phyloP scores from a whole-genome alignment of 2,113 vertebrate species.

The Pomatorhinus ruficollis region DNA sequence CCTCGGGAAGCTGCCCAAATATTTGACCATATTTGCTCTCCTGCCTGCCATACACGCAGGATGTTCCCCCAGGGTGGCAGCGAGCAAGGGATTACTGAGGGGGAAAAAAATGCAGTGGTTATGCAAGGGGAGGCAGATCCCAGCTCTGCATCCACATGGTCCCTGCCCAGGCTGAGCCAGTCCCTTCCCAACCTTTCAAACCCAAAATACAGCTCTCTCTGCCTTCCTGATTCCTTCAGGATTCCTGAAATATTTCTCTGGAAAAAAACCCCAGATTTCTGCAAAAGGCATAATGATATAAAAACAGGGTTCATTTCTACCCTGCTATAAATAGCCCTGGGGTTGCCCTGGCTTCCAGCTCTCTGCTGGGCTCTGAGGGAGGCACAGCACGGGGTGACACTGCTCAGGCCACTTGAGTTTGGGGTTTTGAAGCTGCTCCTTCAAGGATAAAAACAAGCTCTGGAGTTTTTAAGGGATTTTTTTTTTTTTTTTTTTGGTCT shows the following conservation, averaged over 20 bases:
- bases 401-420: not conserved
- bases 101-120: slow-evolving; percentile 15
- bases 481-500: not conserved
- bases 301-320: not conserved
- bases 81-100: not conserved
- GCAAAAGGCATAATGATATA: not conserved
- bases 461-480: not conserved
- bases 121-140: not conserved
- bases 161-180: not conserved
- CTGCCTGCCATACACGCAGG: not conserved
- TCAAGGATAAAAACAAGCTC: slow-evolving; percentile 12
- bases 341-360: not conserved
- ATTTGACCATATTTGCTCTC: slow-evolving; percentile 47
- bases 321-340: not conserved
- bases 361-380: not conserved
- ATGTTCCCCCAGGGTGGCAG: not conserved
- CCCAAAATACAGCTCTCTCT: not conserved
- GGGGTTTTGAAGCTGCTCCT: not conserved
- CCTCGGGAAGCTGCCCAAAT: slow-evolving; percentile 18
- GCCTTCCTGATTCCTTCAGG: not conserved
- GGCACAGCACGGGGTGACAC: not conserved
- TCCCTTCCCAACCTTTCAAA: not conserved
- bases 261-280: not conserved
- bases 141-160: not conserved
- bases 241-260: slow-evolving; percentile 13